Conservation (phyloP, 2,888 invertebrate species). For the Phoronis australis region DNA sequence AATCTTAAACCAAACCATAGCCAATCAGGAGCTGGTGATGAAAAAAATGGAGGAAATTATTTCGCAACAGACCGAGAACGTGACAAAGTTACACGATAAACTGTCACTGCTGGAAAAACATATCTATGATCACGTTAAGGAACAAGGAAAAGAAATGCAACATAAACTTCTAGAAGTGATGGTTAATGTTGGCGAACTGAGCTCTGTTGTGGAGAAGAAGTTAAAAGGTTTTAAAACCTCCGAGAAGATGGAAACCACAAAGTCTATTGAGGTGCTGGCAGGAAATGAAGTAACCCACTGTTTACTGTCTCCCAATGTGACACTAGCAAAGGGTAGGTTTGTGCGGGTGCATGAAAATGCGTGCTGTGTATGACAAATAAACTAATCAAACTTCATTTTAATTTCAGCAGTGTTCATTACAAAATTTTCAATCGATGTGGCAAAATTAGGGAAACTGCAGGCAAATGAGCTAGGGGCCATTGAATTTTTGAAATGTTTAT, state of each 20-base stretch:
- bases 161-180: constrained; percentile 44
- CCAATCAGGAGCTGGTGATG: constrained; percentile 27
- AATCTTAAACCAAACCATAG: constrained; percentile 30
- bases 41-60: constrained; percentile 24
- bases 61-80: constrained; percentile 25
- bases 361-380: too few relatives aligned
- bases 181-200: constrained; percentile 44
- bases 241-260: constrained; percentile 15
- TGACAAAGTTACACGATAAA: constrained; percentile 27
- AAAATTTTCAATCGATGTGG: too few relatives aligned
- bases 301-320: too few relatives aligned
- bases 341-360: too few relatives aligned
- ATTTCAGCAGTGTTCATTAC: too few relatives aligned
- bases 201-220: constrained; percentile 31
- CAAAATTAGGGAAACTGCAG: too few relatives aligned
- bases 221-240: constrained; percentile 12
- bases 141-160: constrained; percentile 33
- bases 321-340: too few relatives aligned
- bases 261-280: constrained; percentile 32
- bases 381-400: too few relatives aligned
- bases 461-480: too few relatives aligned
- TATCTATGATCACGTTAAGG: constrained; percentile 25
- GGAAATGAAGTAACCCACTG: too few relatives aligned
- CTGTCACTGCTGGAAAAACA: constrained; percentile 31
- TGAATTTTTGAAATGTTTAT: too few relatives aligned